These are phyloP conservation scores for Nyctibius bracteatus DNA, from an alignment of 2,113 vertebrate genomes.

Conservation along the genomic window DNA sequence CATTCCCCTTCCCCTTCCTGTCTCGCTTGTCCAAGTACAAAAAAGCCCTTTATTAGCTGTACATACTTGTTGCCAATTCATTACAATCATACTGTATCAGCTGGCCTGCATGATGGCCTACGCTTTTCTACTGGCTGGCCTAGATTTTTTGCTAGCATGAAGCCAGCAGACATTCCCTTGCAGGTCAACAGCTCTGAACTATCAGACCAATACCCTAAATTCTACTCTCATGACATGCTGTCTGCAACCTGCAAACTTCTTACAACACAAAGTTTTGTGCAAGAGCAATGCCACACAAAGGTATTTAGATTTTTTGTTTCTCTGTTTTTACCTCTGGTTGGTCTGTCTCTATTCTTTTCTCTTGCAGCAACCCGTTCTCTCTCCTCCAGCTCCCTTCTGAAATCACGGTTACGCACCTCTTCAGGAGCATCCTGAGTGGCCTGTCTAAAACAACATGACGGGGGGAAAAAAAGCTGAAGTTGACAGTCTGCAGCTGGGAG, in stretches of 20 bases:
- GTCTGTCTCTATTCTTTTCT: constrained; percentile 92
- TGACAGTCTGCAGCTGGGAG: neutral
- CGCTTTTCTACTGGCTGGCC: neutral
- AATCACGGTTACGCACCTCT: constrained; percentile 93
- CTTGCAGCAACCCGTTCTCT: constrained; percentile 86
- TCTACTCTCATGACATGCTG: neutral
- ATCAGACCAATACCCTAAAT: neutral
- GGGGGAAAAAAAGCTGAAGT: neutral
- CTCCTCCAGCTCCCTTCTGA: constrained; percentile 95
- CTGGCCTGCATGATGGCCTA: neutral
- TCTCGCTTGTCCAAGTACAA: neutral
- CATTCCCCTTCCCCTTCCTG: neutral
- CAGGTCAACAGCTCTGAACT: neutral
- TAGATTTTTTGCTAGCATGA: neutral
- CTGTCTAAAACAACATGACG: constrained; percentile 72
- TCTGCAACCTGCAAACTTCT: neutral
- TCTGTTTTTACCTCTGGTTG: constrained; percentile 81
- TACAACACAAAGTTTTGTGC: neutral
- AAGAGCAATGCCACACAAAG: neutral
- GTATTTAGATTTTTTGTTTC: neutral
- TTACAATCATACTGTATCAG: neutral
- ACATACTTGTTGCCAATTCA: neutral
- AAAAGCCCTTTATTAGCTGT: neutral
- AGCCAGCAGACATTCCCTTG: neutral
- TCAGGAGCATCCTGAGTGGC: constrained; percentile 95